Evolutionary conservation across 2,888 invertebrate species (phyloP).

Genomic region (Glaucopsyche alexis): DNA sequence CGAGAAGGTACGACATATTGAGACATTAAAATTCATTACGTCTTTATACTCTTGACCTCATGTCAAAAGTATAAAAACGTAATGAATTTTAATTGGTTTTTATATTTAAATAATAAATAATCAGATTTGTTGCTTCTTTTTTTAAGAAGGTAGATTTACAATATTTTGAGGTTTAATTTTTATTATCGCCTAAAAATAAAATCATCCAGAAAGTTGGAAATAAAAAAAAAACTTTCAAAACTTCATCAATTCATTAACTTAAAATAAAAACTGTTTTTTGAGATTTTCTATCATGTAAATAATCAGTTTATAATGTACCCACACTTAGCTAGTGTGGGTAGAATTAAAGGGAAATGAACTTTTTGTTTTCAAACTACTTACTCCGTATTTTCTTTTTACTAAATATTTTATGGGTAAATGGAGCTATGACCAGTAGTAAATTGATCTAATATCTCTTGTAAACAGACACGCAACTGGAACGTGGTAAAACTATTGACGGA

Average conservation of each 20-base stretch:
- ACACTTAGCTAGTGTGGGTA: too few species aligned
- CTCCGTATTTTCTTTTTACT: not conserved
- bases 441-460: not conserved
- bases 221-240: slow-evolving; percentile 87
- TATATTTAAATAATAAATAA: not conserved
- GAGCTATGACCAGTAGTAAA: not conserved
- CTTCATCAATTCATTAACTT: slow-evolving; percentile 84
- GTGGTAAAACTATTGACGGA: not conserved
- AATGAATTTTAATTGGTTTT: slow-evolving; percentile 12
- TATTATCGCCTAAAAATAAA: too few species aligned
- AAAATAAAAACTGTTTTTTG: too few species aligned
- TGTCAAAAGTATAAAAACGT: slow-evolving; percentile 6
- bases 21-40: too few species aligned
- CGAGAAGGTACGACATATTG: not conserved
- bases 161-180: too few species aligned
- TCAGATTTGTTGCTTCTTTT: not conserved
- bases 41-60: too few species aligned
- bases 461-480: not conserved
- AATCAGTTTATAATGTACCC: too few species aligned
- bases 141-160: slow-evolving; percentile 51
- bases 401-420: not conserved
- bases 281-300: too few species aligned
- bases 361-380: too few species aligned
- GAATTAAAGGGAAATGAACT: too few species aligned
- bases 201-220: too few species aligned